phyloP scores from a whole-genome alignment of 2,888 invertebrate species.

The Teleogryllus oceanicus region DNA sequence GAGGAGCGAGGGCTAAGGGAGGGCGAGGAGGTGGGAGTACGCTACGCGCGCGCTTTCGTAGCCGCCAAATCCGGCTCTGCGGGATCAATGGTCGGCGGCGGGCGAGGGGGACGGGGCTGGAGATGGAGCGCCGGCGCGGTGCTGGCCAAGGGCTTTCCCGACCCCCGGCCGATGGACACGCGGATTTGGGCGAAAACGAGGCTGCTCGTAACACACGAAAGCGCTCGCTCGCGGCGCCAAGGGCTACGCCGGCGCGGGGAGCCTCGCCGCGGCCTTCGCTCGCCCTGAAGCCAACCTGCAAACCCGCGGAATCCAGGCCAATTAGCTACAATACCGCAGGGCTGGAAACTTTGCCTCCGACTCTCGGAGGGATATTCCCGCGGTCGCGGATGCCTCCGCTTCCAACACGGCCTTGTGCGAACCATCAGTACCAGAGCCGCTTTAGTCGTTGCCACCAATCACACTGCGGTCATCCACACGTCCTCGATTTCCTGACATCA shows the following conservation, averaged over 20 bases:
- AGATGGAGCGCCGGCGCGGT: no score
- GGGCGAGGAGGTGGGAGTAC: not conserved
- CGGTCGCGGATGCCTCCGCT: no score
- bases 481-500: no score
- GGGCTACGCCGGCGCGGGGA: not conserved
- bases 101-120: no score
- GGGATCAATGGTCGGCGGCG: not conserved
- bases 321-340: not conserved
- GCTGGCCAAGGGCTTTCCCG: no score
- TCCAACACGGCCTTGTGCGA: no score
- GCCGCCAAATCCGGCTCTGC: not conserved
- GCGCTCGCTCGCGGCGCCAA: no score
- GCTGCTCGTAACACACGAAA: no score
- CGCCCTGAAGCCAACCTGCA: not conserved
- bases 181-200: not conserved
- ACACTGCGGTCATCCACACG: no score
- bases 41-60: not conserved
- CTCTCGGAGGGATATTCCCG: not conserved
- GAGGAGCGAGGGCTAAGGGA: no score
- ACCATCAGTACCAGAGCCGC: no score
- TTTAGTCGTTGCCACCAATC: no score
- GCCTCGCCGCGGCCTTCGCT: not conserved
- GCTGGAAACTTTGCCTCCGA: not conserved
- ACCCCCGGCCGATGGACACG: not conserved
- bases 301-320: conserved; percentile 18